These are phyloP conservation scores for Lutjanus erythropterus DNA, from an alignment of 2,113 vertebrate genomes.

Conservation along the genomic window DNA sequence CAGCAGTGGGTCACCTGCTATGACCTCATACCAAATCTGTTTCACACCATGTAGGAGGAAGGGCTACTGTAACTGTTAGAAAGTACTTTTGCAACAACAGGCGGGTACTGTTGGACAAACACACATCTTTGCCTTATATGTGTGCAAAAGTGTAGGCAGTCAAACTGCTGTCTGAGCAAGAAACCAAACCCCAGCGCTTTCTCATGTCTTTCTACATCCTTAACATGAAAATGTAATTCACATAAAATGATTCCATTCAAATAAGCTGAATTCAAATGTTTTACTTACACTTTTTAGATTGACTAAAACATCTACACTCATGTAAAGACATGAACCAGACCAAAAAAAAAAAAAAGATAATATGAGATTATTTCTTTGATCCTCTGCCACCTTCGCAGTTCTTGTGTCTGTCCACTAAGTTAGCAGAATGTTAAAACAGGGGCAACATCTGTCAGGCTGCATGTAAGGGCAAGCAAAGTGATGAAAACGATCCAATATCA, in stretches of 20 bases:
- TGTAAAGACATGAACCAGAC: background rate
- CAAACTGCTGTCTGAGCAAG: background rate
- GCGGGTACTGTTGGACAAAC: background rate
- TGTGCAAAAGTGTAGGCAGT: background rate
- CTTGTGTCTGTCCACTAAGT: background rate
- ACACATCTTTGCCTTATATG: background rate
- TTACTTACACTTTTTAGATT: background rate
- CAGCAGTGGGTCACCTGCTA: slow-evolving; percentile 72
- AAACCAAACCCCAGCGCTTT: too few relatives aligned
- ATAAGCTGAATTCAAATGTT: background rate
- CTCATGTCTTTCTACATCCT: background rate
- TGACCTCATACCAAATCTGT: slow-evolving; percentile 70
- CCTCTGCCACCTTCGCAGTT: background rate
- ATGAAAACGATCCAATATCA: too few relatives aligned
- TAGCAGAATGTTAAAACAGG: background rate
- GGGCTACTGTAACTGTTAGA: slow-evolving; percentile 40
- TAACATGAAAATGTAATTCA: background rate
- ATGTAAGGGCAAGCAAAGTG: too few relatives aligned
- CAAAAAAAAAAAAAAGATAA: background rate
- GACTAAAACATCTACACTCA: background rate
- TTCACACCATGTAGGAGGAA: slow-evolving; percentile 48
- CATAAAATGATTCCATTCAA: background rate
- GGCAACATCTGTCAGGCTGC: background rate
- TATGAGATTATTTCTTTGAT: background rate
- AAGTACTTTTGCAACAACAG: slow-evolving; percentile 15